Conservation (phyloP, 2,797 vertebrate genomes). For the Syngnathus rostellatus region DNA sequence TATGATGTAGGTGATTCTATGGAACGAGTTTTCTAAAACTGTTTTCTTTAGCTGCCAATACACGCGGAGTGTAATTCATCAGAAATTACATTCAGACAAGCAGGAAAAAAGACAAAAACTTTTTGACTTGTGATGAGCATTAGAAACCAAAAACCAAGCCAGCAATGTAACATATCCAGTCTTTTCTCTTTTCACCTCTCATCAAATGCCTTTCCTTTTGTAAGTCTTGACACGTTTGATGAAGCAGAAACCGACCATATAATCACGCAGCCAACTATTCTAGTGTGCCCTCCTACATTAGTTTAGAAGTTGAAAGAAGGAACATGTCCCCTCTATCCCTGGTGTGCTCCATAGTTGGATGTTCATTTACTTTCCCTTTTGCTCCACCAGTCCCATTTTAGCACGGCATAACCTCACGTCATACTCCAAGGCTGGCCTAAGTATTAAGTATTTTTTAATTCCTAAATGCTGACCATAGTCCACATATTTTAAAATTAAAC, state of each 20-base stretch:
- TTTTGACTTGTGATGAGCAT: neutral
- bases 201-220: slow-evolving; percentile 18
- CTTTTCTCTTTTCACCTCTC: neutral
- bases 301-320: slow-evolving; percentile 38
- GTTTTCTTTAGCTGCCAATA: slow-evolving; percentile 53
- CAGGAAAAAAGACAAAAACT: neutral
- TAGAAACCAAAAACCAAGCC: neutral
- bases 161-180: neutral
- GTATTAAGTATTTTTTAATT: neutral
- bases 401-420: slow-evolving; percentile 25
- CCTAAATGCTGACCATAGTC: too few species aligned
- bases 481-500: too few species aligned
- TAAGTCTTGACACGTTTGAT: slow-evolving; percentile 40
- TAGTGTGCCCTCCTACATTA: slow-evolving; percentile 39
- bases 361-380: slow-evolving; percentile 49
- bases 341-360: slow-evolving; percentile 41
- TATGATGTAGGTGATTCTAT: slow-evolving; percentile 63
- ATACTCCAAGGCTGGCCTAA: slow-evolving; percentile 30
- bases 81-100: neutral
- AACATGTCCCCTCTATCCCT: slow-evolving; percentile 28
- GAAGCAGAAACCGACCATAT: slow-evolving; percentile 32
- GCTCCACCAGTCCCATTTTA: slow-evolving; percentile 39
- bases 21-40: slow-evolving; percentile 50
- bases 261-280: slow-evolving; percentile 20
- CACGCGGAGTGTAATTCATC: slow-evolving; percentile 8